A percentile compares a stretch with the other conserved stretches of the same genome.
Evolutionary conservation across 2,888 invertebrate genomes (phyloP).

Genomic region (Hylaea fasciaria): DNA sequence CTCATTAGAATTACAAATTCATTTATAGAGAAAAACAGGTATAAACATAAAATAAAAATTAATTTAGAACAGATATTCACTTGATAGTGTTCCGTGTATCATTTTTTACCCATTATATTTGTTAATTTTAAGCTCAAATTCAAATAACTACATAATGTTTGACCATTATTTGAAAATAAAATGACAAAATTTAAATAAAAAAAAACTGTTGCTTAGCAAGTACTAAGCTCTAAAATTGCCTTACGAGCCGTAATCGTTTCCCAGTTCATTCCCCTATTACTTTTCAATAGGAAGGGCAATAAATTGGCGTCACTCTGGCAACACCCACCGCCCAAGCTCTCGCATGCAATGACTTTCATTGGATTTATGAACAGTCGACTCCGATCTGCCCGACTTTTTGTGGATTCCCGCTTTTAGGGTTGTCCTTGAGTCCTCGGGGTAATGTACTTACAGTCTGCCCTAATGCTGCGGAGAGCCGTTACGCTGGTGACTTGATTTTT

Average conservation of each 20-base stretch:
- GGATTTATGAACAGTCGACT: constrained; percentile 37
- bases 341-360: constrained; percentile 35
- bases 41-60: no score
- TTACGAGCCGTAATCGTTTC: constrained; percentile 5
- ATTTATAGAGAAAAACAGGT: no score
- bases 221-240: neutral
- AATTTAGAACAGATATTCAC: no score
- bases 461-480: neutral
- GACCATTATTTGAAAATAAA: no score
- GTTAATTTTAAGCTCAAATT: no score
- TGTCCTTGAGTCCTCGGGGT: neutral
- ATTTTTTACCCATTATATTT: no score
- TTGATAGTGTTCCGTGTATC: no score
- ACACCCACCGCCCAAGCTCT: constrained; percentile 29
- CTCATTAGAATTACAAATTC: no score
- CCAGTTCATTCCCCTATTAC: constrained; percentile 10
- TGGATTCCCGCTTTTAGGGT: constrained; percentile 9
- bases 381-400: constrained; percentile 26
- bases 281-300: constrained; percentile 33
- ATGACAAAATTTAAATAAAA: neutral
- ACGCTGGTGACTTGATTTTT: neutral
- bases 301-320: constrained; percentile 34
- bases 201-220: neutral
- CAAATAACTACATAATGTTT: no score
- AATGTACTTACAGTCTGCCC: neutral